A percentile compares a stretch with the other conserved stretches of the same genome.
Evolutionary conservation across 2,888 invertebrate genomes (phyloP).

Genomic region (Dynastes hyllus): DNA sequence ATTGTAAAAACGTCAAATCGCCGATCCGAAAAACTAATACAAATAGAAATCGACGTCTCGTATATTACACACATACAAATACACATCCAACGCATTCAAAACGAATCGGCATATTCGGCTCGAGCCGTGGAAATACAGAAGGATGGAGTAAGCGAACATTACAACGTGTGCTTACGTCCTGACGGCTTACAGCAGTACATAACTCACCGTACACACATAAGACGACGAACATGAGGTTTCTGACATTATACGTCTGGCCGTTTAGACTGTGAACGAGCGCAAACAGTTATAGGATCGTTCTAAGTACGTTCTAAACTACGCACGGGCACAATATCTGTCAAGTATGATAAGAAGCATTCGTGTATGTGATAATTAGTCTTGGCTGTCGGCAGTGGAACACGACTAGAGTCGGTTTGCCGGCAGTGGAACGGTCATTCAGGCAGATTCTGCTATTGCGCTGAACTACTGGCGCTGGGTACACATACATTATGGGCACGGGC

Average conservation of each 20-base stretch:
- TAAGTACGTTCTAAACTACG: slow-evolving; percentile 65
- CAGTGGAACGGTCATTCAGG: slow-evolving; percentile 56
- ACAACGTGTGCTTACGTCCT: slow-evolving; percentile 10
- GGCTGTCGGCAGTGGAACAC: slow-evolving; percentile 65
- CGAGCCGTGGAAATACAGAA: not conserved
- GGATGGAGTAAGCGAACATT: slow-evolving; percentile 23
- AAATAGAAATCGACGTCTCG: slow-evolving; percentile 50
- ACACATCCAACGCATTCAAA: slow-evolving; percentile 4
- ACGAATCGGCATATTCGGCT: no score
- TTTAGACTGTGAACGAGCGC: slow-evolving; percentile 56
- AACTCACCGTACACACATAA: slow-evolving; percentile 62
- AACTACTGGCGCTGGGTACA: slow-evolving; percentile 63
- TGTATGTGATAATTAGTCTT: slow-evolving; percentile 71
- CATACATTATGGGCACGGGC: slow-evolving; percentile 63
- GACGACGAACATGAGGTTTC: slow-evolving; percentile 61
- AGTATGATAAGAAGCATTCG: slow-evolving; percentile 70
- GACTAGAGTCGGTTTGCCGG: slow-evolving; percentile 54
- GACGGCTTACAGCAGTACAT: slow-evolving; percentile 56
- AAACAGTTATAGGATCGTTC: slow-evolving; percentile 52
- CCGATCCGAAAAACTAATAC: slow-evolving; percentile 48
- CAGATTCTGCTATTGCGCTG: slow-evolving; percentile 56
- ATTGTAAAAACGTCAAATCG: slow-evolving; percentile 50
- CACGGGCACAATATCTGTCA: slow-evolving; percentile 69
- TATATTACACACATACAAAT: slow-evolving; percentile 20
- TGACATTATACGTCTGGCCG: slow-evolving; percentile 41